phyloP scores from a whole-genome alignment of 2,113 vertebrate genomes.

The Macroglossus sobrinus region DNA sequence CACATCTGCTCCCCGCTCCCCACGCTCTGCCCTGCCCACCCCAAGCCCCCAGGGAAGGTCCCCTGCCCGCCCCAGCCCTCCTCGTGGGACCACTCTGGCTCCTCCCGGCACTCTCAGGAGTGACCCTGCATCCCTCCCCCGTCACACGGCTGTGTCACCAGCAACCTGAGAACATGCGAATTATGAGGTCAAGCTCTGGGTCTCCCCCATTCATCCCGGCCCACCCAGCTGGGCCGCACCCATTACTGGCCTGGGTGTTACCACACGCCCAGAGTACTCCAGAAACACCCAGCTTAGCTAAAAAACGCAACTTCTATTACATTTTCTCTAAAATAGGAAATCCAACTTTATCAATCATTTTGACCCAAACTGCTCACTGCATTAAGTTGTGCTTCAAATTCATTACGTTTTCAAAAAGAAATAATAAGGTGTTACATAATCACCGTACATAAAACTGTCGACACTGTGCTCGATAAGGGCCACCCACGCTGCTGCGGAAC shows the following conservation, averaged over 20 bases:
- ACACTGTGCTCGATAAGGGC: not conserved
- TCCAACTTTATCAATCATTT: not conserved
- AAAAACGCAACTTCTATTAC: not conserved
- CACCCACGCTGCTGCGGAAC: too few relatives aligned
- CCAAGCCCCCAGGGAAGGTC: not conserved
- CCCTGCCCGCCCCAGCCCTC: not conserved
- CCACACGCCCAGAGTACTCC: too few relatives aligned
- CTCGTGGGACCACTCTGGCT: too few relatives aligned
- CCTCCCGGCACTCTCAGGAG: accelerated
- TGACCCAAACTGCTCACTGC: not conserved
- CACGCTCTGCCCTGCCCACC: not conserved
- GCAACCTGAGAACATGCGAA: accelerated
- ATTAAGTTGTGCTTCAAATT: not conserved
- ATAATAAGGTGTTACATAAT: accelerated
- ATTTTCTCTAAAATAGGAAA: not conserved
- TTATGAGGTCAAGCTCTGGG: not conserved
- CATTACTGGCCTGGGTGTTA: not conserved
- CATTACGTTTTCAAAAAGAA: not conserved
- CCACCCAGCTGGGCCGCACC: not conserved
- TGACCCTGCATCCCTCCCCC: accelerated
- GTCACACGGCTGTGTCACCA: accelerated
- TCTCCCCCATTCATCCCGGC: accelerated
- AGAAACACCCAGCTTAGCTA: not conserved
- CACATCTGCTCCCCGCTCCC: not conserved
- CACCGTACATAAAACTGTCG: accelerated